Percentiles rank a stretch among this genome's conserved stretches.
Conservation (phyloP, 1,140 invertebrate species). For the Agrypnia vestita region DNA sequence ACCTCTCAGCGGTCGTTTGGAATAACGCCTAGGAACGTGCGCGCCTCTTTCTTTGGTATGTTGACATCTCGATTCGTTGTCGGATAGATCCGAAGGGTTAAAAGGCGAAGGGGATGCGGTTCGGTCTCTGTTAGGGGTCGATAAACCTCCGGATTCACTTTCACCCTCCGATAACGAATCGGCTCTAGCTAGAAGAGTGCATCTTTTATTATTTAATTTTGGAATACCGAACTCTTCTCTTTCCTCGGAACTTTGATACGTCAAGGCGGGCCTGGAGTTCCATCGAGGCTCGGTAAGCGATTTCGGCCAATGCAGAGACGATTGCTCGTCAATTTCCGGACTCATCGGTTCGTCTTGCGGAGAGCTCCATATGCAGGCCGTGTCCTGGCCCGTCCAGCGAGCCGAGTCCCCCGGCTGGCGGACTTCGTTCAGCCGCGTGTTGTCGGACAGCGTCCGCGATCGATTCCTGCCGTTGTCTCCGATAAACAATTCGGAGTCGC, state of each 20-base stretch:
- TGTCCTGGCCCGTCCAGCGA: conserved; percentile 53
- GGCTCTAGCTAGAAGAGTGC: conserved; percentile 65
- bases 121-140: conserved; percentile 63
- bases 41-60: conserved; percentile 70
- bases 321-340: conserved; percentile 64
- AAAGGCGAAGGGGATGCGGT: conserved; percentile 69
- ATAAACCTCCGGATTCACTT: conserved; percentile 64
- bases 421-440: background rate
- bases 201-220: conserved; percentile 62
- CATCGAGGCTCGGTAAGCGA: conserved; percentile 52
- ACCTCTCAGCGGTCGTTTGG: conserved; percentile 83
- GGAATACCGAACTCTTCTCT: conserved; percentile 73
- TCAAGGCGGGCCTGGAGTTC: conserved; percentile 72
- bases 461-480: conserved; percentile 48
- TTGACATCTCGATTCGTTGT: conserved; percentile 75
- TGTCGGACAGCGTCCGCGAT: conserved; percentile 38
- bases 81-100: conserved; percentile 68
- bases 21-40: conserved; percentile 75
- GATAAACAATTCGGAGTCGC: conserved; percentile 55
- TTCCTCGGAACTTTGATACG: conserved; percentile 82
- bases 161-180: conserved; percentile 71
- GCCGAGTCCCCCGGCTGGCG: conserved; percentile 40
- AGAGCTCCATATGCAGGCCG: conserved; percentile 62
- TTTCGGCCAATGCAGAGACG: conserved; percentile 49
- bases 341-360: conserved; percentile 72